Evolutionary conservation across 2,113 vertebrate genomes (phyloP).

Genomic region (Madoqua kirkii): DNA sequence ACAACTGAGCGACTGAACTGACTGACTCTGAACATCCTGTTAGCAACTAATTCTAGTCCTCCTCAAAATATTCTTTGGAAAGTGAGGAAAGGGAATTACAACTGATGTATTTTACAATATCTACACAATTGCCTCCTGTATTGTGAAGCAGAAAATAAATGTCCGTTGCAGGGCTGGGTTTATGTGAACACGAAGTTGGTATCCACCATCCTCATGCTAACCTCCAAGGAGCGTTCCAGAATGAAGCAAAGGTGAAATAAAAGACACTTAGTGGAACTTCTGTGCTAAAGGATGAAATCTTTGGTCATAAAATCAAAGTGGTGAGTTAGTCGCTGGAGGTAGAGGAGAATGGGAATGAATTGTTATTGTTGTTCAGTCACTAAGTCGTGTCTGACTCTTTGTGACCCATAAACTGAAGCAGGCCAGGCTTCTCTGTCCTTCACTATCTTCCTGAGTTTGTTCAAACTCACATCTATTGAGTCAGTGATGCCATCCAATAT

Average conservation of each 20-base stretch:
- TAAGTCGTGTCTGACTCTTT: background rate
- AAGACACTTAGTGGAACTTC: background rate
- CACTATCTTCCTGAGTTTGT: background rate
- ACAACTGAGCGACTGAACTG: background rate
- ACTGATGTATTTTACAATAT: background rate
- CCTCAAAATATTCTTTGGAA: background rate
- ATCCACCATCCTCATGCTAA: background rate
- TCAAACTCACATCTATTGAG: background rate
- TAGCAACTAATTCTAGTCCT: background rate
- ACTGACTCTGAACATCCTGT: background rate
- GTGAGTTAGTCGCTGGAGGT: background rate
- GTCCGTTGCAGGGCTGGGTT: background rate
- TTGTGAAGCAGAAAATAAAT: background rate
- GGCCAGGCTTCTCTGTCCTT: background rate
- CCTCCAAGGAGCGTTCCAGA: background rate
- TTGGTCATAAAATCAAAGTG: background rate
- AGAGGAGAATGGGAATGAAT: background rate
- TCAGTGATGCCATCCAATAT: background rate
- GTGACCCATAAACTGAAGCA: background rate
- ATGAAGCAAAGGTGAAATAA: background rate
- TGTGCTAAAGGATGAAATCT: background rate
- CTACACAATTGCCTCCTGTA: background rate
- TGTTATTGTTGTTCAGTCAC: background rate
- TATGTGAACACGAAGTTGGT: background rate
- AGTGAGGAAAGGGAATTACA: background rate